Evolutionary conservation across 2,113 vertebrate species (phyloP).

Genomic region (Saguinus midas): DNA sequence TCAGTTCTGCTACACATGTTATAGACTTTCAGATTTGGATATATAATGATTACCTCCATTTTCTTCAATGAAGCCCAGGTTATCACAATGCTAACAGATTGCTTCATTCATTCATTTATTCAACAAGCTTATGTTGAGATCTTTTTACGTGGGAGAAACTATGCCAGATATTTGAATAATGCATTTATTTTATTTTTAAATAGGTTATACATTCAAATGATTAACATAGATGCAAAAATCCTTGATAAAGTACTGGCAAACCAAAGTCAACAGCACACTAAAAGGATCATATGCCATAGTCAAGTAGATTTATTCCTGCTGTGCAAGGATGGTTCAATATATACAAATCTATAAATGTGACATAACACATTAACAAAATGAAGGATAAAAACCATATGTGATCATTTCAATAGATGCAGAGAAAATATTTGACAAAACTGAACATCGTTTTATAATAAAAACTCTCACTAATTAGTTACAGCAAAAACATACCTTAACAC

Average conservation of each 20-base stretch:
- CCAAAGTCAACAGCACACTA: not conserved
- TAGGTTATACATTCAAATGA: not conserved
- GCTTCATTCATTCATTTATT: not conserved
- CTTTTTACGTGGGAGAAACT: not conserved
- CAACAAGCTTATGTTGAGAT: not conserved
- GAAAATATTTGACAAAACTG: not conserved
- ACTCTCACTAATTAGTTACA: not conserved
- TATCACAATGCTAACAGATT: not conserved
- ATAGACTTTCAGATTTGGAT: not conserved
- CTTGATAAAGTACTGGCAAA: not conserved
- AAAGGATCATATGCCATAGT: not conserved
- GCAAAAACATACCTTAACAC: not conserved
- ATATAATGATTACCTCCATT: not conserved
- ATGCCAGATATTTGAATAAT: not conserved
- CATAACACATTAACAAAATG: not conserved
- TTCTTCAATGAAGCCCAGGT: not conserved
- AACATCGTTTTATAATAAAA: not conserved
- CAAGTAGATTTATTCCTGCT: not conserved
- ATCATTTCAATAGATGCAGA: not conserved
- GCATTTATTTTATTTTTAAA: not conserved
- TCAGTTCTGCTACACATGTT: not conserved
- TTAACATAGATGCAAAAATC: not conserved
- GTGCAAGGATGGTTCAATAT: not conserved
- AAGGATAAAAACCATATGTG: not conserved
- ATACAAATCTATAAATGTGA: not conserved